Conservation (phyloP, 2,888 invertebrate genomes). For the Polietes domitor region DNA sequence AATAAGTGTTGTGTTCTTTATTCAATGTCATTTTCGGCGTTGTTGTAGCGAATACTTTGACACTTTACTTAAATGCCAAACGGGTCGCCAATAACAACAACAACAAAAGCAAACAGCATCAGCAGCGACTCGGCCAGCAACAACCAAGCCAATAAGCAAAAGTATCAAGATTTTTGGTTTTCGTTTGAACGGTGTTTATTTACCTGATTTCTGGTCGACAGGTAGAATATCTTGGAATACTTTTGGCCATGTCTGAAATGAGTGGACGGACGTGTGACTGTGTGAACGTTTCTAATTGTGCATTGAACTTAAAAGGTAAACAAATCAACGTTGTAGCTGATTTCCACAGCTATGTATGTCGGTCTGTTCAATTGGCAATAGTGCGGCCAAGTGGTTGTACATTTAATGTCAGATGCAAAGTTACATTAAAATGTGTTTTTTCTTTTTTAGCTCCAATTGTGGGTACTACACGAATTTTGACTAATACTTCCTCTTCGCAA, state of each 20-base stretch:
- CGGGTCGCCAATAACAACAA: constrained; percentile 50
- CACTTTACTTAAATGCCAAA: constrained; percentile 68
- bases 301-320: constrained; percentile 13
- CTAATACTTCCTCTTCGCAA: too few species aligned
- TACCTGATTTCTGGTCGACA: constrained; percentile 28
- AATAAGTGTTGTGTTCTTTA: constrained; percentile 51
- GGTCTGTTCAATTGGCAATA: too few species aligned
- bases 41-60: constrained; percentile 66
- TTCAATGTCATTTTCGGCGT: constrained; percentile 66
- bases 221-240: constrained; percentile 27
- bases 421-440: too few species aligned
- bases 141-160: not conserved
- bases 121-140: not conserved
- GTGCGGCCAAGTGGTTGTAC: too few species aligned
- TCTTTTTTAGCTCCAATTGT: too few species aligned
- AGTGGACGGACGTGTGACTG: too few species aligned
- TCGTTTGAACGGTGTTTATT: constrained; percentile 23
- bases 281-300: constrained; percentile 27
- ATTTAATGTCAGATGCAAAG: too few species aligned
- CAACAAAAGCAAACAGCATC: constrained; percentile 2
- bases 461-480: too few species aligned
- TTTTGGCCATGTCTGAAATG: not conserved
- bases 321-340: constrained; percentile 5
- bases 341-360: not conserved
- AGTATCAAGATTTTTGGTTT: constrained; percentile 9